Evolutionary conservation across 2,113 vertebrate genomes (phyloP), one percentile per base, ranked within the genome.

Genomic region (Rhea americana): DNA sequence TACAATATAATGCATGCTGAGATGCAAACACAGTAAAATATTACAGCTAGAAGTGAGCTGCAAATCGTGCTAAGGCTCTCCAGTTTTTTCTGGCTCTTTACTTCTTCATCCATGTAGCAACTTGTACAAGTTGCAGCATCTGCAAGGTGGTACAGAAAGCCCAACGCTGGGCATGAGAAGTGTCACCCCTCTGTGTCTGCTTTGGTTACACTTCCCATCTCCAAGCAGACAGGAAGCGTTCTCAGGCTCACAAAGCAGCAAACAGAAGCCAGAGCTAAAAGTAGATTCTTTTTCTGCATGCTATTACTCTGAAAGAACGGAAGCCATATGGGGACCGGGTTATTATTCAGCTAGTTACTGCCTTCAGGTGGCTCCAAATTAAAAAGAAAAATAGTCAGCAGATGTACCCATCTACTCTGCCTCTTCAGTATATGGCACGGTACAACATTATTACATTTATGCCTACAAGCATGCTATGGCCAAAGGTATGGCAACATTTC

Each of bases 341-440:
- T 96, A 93, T 86, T 97, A 95, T 96, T 95, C 89, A 89, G 47
- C 79, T 81, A 72, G 78, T 92, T 85, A 75, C 78, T 94, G 84
- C 80, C 91, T 97, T 98, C 96, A 96, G 96, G 95, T 97, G 94
- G 89, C 96, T 97, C 93, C 91, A 94, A 91, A 97, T 95, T 90
- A 95, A 96, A 96, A 96, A 93, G 82, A 92, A 96, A 91, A 75
- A 96, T 41, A 95, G 88, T 86, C 87, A 92, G 68, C 86, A 91
- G 81, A 84, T 88, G 79, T 78, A 86, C 67, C 30, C 41, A 83
- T 80, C 68, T 55, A 85, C 56, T 80, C 59, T 81, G 59, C 19
- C 25, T 59, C 53, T 65, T 81, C 53, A 66, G 82, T 66, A 48
- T 41, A 39, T 35, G 66, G 58, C 17, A 25, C 14, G 15, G 58